Base-by-base conservation (phyloP, 2,797 vertebrate genomes). In the Myiotriccus ornatus region DNA sequence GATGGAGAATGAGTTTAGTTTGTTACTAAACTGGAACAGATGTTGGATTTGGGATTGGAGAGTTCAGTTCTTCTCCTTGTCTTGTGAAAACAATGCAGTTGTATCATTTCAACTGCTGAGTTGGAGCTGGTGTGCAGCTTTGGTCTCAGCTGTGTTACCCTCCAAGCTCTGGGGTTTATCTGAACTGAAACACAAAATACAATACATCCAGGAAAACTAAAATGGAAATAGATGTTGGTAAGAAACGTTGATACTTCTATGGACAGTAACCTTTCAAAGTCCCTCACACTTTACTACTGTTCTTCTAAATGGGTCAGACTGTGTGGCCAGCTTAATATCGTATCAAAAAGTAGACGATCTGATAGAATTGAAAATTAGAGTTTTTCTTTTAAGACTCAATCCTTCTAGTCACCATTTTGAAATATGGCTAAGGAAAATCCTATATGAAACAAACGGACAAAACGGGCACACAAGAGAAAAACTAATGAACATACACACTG, bases 21-120 rank as follows among this genome's bases (percentile, higher is more conserved):
- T 90, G 63, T 96, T 89, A 55, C 81, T 95, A 95, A 96, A 77
- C 57, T 94, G 78, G 68, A 97, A 85, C 94, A 96, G 93, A 95
- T 95, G 92, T 94, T 1, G 0, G 56, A 35, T 90, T 70, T 90
- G 81, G 49, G 80, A 59, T 41, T 68, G 44, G 59, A 77, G 60
- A 60, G 90, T 90, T 95, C 7, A 24, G 52, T 84, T 92, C 56
- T 65, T 89, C 27, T 85, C 56, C 56, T 70, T 89, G 77, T 82
- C 68, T 75, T 80, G 25, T 85, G 71, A 89, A 93, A 89, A 93
- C 68, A 84, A 70, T 52, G 43, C 39, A 71, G 22, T 52, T 47
- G 53, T 87, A 37, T 89, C 9, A 47, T 83, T 95, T 96, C 47
- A 57, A 2, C 27, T 53, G 65, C 46, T 5, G 10, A 77, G 37